Evolutionary conservation across 2,888 invertebrate genomes (phyloP).

Genomic region (Fragum fragum): DNA sequence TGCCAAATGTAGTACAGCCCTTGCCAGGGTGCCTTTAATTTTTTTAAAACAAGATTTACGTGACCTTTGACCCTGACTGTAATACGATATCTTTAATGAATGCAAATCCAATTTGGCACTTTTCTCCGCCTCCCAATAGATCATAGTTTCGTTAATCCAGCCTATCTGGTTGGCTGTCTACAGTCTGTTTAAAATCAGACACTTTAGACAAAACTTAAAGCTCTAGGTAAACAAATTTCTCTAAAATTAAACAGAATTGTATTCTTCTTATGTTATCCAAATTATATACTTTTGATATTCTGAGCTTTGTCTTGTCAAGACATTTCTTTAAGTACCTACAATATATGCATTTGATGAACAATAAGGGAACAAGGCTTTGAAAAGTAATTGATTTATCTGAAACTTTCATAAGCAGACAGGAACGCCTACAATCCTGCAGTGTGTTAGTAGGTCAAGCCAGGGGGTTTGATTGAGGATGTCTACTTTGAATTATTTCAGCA

Average conservation of each 20-base stretch:
- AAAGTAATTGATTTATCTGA: too few relatives aligned
- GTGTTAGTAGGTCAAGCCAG: slow-evolving; percentile 16
- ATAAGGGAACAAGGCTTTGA: too few relatives aligned
- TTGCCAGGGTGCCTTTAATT: slow-evolving; percentile 44
- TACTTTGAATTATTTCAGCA: slow-evolving; percentile 13
- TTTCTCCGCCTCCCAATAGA: slow-evolving; percentile 11
- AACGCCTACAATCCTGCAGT: not conserved
- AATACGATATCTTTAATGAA: slow-evolving; percentile 43
- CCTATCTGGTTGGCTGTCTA: slow-evolving; percentile 19
- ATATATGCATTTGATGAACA: too few relatives aligned
- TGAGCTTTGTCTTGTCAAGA: too few relatives aligned
- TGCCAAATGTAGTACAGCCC: slow-evolving; percentile 18
- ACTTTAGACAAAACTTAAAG: not conserved
- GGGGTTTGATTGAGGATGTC: slow-evolving; percentile 18
- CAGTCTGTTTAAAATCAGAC: slow-evolving; percentile 17
- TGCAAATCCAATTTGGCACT: slow-evolving; percentile 20
- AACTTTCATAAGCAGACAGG: not conserved
- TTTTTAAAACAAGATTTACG: slow-evolving; percentile 77
- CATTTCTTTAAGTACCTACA: too few relatives aligned
- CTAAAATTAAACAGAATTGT: too few relatives aligned
- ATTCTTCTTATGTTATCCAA: too few relatives aligned
- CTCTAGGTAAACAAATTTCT: too few relatives aligned
- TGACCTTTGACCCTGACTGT: slow-evolving; percentile 79
- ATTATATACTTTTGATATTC: too few relatives aligned
- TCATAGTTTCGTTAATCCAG: slow-evolving; percentile 18